A percentile compares a stretch with the other conserved stretches of the same genome.
phyloP scores from a whole-genome alignment of 64 coral and sea anemone genomes.

The Catalaphyllia jardinei region DNA sequence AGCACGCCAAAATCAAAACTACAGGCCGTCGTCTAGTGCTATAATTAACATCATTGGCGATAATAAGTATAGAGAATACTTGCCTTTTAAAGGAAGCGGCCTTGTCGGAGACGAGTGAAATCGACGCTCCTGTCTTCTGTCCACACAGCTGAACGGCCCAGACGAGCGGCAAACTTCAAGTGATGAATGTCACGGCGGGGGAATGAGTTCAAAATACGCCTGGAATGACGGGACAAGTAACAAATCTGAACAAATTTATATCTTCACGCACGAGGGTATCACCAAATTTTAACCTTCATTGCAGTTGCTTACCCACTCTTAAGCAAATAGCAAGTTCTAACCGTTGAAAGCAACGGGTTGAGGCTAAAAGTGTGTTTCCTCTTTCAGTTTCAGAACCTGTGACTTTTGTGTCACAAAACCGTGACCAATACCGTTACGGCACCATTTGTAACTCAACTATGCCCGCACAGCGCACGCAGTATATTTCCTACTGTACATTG shows the following conservation, averaged over 20 bases:
- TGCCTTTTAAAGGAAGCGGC: not conserved
- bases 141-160: not conserved
- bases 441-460: too few species aligned
- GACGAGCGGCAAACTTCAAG: not conserved
- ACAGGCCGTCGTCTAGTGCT: not conserved
- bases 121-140: not conserved
- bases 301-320: not conserved
- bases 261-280: not conserved
- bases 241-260: not conserved
- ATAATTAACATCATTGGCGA: not conserved
- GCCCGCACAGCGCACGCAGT: too few species aligned
- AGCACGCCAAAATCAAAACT: not conserved
- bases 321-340: not conserved
- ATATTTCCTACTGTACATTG: too few species aligned
- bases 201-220: not conserved
- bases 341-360: not conserved
- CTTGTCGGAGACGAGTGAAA: not conserved
- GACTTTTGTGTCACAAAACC: not conserved
- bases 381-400: not conserved
- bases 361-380: not conserved
- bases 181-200: slow-evolving; percentile 6
- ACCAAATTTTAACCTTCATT: not conserved
- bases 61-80: not conserved
- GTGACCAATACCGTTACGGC: not conserved
- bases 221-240: slow-evolving; percentile 15